Conservation (phyloP, 1,140 invertebrate genomes). For the Drosophila varians region DNA sequence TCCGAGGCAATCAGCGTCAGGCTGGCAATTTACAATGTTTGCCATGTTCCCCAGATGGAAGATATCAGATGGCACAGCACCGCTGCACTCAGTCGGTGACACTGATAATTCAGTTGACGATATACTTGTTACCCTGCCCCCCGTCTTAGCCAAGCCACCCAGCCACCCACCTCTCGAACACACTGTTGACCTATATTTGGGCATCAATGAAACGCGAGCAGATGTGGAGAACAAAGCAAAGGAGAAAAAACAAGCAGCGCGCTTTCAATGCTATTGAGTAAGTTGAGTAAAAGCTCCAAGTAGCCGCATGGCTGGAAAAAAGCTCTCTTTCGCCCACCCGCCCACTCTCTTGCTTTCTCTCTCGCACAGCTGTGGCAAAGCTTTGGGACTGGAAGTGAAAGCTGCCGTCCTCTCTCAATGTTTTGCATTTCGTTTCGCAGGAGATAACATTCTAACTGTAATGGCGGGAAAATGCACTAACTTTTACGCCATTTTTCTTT, state of each 20-base stretch:
- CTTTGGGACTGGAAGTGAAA: slow-evolving; percentile 62
- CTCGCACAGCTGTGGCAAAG: neutral
- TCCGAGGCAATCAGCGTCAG: slow-evolving; percentile 39
- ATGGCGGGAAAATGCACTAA: neutral
- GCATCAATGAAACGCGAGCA: slow-evolving; percentile 79
- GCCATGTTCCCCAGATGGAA: slow-evolving; percentile 22
- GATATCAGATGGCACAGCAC: slow-evolving; percentile 32
- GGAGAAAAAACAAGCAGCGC: slow-evolving; percentile 10
- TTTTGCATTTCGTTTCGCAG: neutral
- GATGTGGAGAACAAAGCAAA: slow-evolving; percentile 13
- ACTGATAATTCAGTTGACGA: slow-evolving; percentile 59
- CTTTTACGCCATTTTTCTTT: neutral
- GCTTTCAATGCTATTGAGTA: slow-evolving; percentile 39
- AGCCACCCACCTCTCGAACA: slow-evolving; percentile 39
- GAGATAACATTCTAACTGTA: slow-evolving; percentile 3
- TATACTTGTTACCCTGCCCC: slow-evolving; percentile 1
- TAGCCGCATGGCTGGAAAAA: slow-evolving; percentile 43
- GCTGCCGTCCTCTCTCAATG: slow-evolving; percentile 9
- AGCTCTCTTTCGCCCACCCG: slow-evolving; percentile 1
- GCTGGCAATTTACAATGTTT: slow-evolving; percentile 56
- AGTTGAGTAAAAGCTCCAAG: slow-evolving; percentile 55
- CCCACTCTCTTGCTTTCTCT: neutral
- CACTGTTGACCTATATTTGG: slow-evolving; percentile 82
- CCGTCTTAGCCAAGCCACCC: neutral
- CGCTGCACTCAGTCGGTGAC: slow-evolving; percentile 25